phyloP scores from a whole-genome alignment of 2,888 invertebrate genomes.

The Rhamphomyia laevipes region DNA sequence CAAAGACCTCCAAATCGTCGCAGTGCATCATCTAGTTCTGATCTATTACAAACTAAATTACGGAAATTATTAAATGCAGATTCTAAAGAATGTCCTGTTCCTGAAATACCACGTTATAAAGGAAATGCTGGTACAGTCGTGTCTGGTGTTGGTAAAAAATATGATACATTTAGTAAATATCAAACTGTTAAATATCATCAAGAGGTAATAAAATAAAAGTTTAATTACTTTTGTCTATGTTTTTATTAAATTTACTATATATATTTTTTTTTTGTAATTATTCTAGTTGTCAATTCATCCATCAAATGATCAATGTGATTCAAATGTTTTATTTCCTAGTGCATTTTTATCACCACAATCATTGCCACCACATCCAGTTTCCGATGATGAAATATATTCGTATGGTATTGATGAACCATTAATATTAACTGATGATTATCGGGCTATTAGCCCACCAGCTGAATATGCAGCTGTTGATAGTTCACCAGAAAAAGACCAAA shows the following conservation, averaged over 20 bases:
- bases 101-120: conserved; percentile 17
- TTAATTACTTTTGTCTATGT: neutral
- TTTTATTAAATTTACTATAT: neutral
- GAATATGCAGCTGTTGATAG: conserved; percentile 46
- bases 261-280: neutral
- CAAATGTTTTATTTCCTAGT: conserved; percentile 26
- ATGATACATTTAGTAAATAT: conserved; percentile 21
- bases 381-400: conserved; percentile 28
- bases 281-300: conserved; percentile 22
- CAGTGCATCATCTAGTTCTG: conserved; percentile 39
- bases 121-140: conserved; percentile 1
- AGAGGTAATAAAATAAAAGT: conserved; percentile 14
- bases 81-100: conserved; percentile 34
- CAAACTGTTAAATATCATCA: conserved; percentile 20
- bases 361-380: conserved; percentile 22
- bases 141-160: conserved; percentile 14
- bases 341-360: conserved; percentile 34
- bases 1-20: conserved; percentile 41
- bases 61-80: conserved; percentile 57
- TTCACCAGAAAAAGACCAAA: conserved; percentile 27
- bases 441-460: conserved; percentile 58
- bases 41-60: conserved; percentile 65
- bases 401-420: conserved; percentile 29
- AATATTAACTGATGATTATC: conserved; percentile 40
- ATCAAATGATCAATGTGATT: conserved; percentile 19